Conservation (phyloP, 1,140 invertebrate genomes). For the Gyrodactylus salaris region DNA sequence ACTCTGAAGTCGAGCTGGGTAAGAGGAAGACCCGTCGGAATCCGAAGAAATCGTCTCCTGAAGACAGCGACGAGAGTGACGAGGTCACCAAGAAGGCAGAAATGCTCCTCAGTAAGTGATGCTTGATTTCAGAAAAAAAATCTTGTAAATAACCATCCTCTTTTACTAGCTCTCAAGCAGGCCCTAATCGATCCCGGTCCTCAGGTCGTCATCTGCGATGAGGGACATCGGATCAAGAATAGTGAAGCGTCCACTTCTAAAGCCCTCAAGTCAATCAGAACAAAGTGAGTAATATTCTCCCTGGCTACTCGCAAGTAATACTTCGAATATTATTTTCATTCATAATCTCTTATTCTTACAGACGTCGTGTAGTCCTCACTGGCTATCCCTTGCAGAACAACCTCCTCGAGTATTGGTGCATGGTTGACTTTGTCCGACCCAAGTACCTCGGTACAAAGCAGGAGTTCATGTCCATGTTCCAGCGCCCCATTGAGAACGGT, state of each 20-base stretch:
- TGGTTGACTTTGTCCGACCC: conserved; percentile 81
- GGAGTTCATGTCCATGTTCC: conserved; percentile 41
- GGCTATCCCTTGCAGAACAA: conserved; percentile 85
- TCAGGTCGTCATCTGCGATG: conserved; percentile 60
- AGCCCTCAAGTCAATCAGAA: conserved; percentile 40
- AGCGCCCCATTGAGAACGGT: conserved; percentile 45
- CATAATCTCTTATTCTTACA: neutral
- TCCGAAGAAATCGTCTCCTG: neutral
- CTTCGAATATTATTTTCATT: neutral
- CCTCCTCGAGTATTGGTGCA: conserved; percentile 45
- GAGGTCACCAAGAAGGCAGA: too few species aligned
- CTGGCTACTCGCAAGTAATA: too few species aligned
- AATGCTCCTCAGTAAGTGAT: too few species aligned
- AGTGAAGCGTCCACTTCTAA: conserved; percentile 46
- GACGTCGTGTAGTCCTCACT: conserved; percentile 48
- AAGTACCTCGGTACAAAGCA: conserved; percentile 53
- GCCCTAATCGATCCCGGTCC: conserved; percentile 75
- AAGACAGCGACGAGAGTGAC: neutral
- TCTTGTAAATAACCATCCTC: too few species aligned
- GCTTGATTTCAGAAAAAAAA: too few species aligned
- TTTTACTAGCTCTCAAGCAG: conserved; percentile 14
- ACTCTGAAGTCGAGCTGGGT: neutral
- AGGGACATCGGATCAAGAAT: conserved; percentile 72
- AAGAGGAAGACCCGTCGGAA: neutral
- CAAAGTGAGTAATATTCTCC: conserved; percentile 59